These are phyloP conservation scores for Corythaixoides concolor DNA, from an alignment of 2,113 vertebrate species.

Conservation along the genomic window DNA sequence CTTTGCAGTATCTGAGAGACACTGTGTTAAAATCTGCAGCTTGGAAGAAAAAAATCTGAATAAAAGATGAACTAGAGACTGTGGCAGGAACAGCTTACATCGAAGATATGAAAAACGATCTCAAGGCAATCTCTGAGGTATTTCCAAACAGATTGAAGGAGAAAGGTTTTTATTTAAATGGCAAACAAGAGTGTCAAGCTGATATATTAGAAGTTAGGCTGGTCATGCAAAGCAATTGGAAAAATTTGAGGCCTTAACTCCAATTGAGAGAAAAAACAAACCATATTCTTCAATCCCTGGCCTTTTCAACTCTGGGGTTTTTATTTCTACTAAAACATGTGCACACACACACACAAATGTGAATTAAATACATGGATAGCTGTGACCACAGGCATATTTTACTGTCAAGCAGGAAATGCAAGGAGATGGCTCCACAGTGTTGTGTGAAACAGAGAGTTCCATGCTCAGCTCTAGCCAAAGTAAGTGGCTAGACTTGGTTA, in stretches of 20 bases:
- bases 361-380: neutral
- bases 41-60: conserved; percentile 58
- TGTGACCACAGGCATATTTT: neutral
- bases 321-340: neutral
- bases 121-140: conserved; percentile 21
- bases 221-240: neutral
- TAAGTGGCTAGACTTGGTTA: neutral
- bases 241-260: neutral
- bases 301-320: neutral
- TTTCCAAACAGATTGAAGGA: neutral
- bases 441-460: neutral
- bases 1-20: conserved; percentile 47
- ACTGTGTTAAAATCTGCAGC: conserved; percentile 46
- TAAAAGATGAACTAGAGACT: conserved; percentile 11
- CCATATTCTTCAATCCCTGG: neutral
- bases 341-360: neutral
- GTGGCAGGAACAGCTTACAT: conserved; percentile 31
- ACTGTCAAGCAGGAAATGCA: neutral
- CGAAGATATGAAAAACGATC: conserved; percentile 54
- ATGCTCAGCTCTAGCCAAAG: neutral
- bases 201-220: neutral
- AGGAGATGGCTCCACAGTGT: no score
- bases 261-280: neutral
- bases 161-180: neutral
- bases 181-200: neutral